Base-by-base conservation (phyloP, 2,797 vertebrate species). In the Cygnus olor region DNA sequence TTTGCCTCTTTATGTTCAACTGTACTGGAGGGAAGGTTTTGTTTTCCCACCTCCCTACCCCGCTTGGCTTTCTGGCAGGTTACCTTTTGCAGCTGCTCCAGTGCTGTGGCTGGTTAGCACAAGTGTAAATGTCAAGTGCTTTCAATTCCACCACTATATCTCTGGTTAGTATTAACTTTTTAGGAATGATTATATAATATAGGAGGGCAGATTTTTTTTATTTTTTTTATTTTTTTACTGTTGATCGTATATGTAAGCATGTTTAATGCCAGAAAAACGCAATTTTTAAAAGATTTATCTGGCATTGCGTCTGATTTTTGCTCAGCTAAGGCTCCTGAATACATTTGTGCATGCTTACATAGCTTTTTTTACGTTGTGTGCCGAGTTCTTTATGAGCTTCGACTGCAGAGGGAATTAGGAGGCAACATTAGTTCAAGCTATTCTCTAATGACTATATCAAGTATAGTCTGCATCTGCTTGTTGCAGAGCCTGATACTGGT, bases 71-170 rank as follows among this genome's bases (percentile, higher is more conserved):
- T 94, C 69, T 96, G 93, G 76, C 93, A 94, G 44, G 20, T 82
- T 94, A 63, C 24, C 47, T 58, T 91, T 74, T 91, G 74, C 77
- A 94, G 82, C 93, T 94, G 92, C 57, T 91, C 73, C 89, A 80
- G 68, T 36, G 57, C 61, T 94, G 74, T 89, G 73, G 56, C 81
- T 88, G 72, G 68, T 85, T 96, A 89, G 84, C 69, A 73, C 71
- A 90, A 88, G 80, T 91, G 40, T 92, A 91, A 83, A 92, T 90
- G 88, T 85, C 78, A 90, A 88, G 60, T 95, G 83, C 73, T 89
- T 96, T 93, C 63, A 78, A 64, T 95, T 89, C 87, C 86, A 47
- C 82, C 80, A 61, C 71, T 85, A 21, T 90, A 89, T 85, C 32
- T 89, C 64, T 95, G 79, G 38, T 91, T 93, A 86, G 80, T 73